Evolutionary conservation across 2,888 invertebrate genomes (phyloP).

Genomic region (Melinaea marsaeus): DNA sequence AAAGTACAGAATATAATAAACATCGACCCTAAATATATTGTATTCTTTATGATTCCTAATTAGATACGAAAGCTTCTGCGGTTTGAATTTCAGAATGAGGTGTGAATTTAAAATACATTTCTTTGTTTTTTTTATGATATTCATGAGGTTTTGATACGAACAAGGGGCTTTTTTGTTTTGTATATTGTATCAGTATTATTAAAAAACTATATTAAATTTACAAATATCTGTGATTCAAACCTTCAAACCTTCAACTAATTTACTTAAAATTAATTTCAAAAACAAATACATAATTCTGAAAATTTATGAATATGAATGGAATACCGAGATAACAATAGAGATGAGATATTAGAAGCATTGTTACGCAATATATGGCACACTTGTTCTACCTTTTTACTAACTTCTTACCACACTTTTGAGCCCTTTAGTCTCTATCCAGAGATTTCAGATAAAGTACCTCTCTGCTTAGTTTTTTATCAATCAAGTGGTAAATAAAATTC

Average conservation of each 20-base stretch:
- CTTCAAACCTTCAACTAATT: too few species aligned
- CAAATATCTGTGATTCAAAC: too few species aligned
- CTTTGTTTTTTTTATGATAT: constrained; percentile 9
- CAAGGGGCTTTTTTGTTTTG: background rate
- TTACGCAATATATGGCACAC: too few species aligned
- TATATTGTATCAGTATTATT: constrained; percentile 18
- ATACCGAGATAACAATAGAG: too few species aligned
- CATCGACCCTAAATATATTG: constrained; percentile 28
- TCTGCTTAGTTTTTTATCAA: constrained; percentile 41
- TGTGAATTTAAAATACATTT: constrained; percentile 15
- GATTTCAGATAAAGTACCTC: constrained; percentile 60
- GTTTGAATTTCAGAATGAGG: constrained; percentile 8
- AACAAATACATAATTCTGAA: too few species aligned
- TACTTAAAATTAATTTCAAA: too few species aligned
- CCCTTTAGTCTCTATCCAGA: constrained; percentile 56
- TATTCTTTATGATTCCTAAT: constrained; percentile 25
- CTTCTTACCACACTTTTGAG: constrained; percentile 60
- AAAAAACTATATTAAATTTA: too few species aligned
- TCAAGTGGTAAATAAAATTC: constrained; percentile 31
- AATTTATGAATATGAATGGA: too few species aligned
- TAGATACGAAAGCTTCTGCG: constrained; percentile 16
- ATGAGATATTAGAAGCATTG: too few species aligned
- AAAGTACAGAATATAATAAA: constrained; percentile 43
- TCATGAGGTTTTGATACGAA: too few species aligned
- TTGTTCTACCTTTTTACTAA: constrained; percentile 40